Conservation (phyloP, 2,113 vertebrate species). For the Tangachromis dhanisi region DNA sequence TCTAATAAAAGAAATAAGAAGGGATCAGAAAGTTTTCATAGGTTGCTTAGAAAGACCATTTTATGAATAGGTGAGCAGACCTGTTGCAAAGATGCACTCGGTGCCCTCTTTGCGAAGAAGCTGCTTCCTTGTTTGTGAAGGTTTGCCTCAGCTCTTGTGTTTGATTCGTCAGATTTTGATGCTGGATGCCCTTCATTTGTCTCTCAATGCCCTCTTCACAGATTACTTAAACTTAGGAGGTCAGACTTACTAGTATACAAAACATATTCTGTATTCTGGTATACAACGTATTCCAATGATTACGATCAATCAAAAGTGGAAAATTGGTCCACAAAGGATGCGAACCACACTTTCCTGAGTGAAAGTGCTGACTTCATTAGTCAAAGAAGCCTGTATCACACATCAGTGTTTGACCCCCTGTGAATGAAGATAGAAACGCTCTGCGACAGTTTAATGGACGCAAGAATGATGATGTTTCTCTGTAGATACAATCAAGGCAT, state of each 20-base stretch:
- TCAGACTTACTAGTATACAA: neutral
- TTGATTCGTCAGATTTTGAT: neutral
- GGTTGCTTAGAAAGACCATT: neutral
- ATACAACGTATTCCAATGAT: rapidly evolving
- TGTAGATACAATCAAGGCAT: neutral
- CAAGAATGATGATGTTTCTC: neutral
- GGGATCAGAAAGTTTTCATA: neutral
- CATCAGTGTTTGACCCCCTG: neutral
- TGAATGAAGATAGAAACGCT: neutral
- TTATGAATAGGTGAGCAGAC: neutral
- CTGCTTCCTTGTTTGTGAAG: neutral
- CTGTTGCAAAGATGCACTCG: neutral
- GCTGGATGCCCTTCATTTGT: neutral
- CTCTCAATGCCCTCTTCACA: neutral
- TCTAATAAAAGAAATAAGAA: neutral
- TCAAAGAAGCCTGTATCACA: neutral
- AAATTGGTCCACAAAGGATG: neutral
- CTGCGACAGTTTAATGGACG: neutral
- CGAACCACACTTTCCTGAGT: neutral
- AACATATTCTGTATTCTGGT: neutral
- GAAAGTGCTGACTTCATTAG: neutral
- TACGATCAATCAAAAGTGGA: neutral
- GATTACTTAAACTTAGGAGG: neutral
- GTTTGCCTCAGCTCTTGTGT: neutral
- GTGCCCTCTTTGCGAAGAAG: rapidly evolving